Percentiles rank a stretch among this genome's conserved stretches.
Conservation (phyloP, 2,113 vertebrate species). For the Osmerus eperlanus region DNA sequence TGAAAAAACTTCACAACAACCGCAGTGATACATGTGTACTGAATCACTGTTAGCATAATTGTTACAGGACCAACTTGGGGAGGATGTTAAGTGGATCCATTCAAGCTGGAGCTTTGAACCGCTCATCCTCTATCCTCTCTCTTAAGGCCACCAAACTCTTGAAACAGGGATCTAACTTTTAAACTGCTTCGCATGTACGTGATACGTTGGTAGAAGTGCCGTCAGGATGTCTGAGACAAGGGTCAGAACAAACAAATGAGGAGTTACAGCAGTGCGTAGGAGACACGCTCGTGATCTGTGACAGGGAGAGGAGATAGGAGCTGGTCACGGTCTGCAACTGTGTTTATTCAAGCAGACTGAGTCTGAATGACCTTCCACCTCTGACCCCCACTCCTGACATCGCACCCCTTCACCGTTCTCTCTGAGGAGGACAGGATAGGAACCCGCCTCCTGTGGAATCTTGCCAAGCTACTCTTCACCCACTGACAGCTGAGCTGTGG, state of each 20-base stretch:
- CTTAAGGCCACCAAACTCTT: constrained; percentile 6
- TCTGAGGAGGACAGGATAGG: constrained; percentile 23
- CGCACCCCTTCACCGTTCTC: background rate
- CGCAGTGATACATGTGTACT: constrained; percentile 17
- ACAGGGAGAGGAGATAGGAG: background rate
- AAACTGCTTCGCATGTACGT: constrained; percentile 10
- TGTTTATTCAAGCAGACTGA: constrained; percentile 49
- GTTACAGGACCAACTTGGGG: constrained; percentile 18
- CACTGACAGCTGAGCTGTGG: background rate
- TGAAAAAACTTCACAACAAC: constrained; percentile 11
- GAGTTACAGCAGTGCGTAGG: background rate
- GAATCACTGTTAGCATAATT: constrained; percentile 19
- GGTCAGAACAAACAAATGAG: too few species aligned
- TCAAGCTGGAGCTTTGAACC: background rate
- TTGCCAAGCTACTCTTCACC: background rate
- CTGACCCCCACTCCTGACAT: constrained; percentile 38
- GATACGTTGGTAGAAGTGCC: too few species aligned
- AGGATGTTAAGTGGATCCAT: constrained; percentile 7
- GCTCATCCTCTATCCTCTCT: constrained; percentile 14
- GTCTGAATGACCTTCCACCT: constrained; percentile 46
- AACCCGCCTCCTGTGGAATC: constrained; percentile 17
- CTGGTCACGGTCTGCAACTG: constrained; percentile 24
- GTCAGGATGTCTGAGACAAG: too few species aligned
- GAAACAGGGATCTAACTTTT: constrained; percentile 21
- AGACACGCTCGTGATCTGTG: background rate